Evolutionary conservation across 2,797 vertebrate genomes (phyloP), one percentile per base, ranked within the genome.

Genomic region (Falco columbarius): DNA sequence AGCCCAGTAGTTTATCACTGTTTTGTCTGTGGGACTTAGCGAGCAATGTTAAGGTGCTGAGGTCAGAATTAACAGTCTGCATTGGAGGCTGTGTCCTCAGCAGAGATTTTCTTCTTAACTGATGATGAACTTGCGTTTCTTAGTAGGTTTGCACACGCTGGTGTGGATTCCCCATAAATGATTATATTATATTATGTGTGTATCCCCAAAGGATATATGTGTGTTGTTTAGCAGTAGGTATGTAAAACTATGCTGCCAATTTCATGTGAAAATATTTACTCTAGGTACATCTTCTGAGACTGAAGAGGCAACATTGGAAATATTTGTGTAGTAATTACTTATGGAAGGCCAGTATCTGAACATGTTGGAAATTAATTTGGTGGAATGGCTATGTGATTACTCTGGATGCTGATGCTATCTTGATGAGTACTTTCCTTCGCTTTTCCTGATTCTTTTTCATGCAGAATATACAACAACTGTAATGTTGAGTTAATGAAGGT

Each of bases 401-500:
- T 72, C 76, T 86, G 86, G 59, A 29, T 94, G 74, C 46, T 88
- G 68, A 88, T 93, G 82, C 22, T 80, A 30, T 86, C 71, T 96
- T 87, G 81, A 75, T 62, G 72, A 91, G 80, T 65, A 26, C 58
- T 72, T 94, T 68, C 59, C 46, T 89, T 94, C 63, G 46, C 79
- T 95, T 80, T 73, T 76, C 61, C 71, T 70, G 55, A 46, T 91
- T 72, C 68, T 89, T 87, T 89, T 93, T 95, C 92, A 81, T 77
- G 55, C 13, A 7, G 77, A 91, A 58, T 96, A 86, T 76, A 79
- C 72, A 91, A 70, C 73, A 82, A 95, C 71, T 89, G 87, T 86
- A 93, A 86, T 52, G 93, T 32, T 38, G 89, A 96, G 79, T 85
- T 97, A 96, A 96, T 96, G 96, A 92, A 97, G 90, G 49, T 47